These are phyloP conservation scores for Drosophila cognata DNA, from an alignment of 2,888 invertebrate species.

Conservation along the genomic window DNA sequence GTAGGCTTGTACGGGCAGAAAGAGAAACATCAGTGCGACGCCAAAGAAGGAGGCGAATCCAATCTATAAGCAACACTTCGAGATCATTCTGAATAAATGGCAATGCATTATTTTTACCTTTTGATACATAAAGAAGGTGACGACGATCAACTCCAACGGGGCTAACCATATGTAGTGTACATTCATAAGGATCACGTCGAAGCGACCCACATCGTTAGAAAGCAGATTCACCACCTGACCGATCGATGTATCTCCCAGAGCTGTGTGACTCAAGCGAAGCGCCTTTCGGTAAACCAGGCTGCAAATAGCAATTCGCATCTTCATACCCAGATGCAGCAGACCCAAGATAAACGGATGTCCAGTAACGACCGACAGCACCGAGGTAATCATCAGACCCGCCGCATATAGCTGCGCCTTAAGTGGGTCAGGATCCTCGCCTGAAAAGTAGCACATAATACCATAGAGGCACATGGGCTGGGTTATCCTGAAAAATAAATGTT, in stretches of 20 bases:
- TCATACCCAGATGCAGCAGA: slow-evolving; percentile 88
- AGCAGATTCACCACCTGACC: slow-evolving; percentile 94
- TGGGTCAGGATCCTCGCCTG: slow-evolving; percentile 46
- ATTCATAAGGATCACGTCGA: slow-evolving; percentile 90
- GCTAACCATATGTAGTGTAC: slow-evolving; percentile 97
- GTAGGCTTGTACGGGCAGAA: slow-evolving; percentile 91
- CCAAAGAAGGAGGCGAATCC: slow-evolving; percentile 87
- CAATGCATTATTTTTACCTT: slow-evolving; percentile 83
- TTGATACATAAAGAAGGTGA: slow-evolving; percentile 91
- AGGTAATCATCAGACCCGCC: slow-evolving; percentile 89
- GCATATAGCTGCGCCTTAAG: slow-evolving; percentile 91
- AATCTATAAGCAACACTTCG: slow-evolving; percentile 81
- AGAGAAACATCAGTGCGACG: slow-evolving; percentile 87
- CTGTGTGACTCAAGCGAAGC: slow-evolving; percentile 89
- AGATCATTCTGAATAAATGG: neutral
- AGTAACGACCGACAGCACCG: slow-evolving; percentile 90
- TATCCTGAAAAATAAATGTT: slow-evolving; percentile 85
- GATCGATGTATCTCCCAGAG: slow-evolving; percentile 90
- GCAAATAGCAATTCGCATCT: slow-evolving; percentile 89
- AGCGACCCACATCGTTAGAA: slow-evolving; percentile 95
- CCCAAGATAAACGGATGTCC: slow-evolving; percentile 95
- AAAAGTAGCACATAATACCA: slow-evolving; percentile 87
- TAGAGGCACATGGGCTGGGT: slow-evolving; percentile 88
- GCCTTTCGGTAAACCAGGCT: slow-evolving; percentile 89
- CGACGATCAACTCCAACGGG: slow-evolving; percentile 92